A percentile compares a stretch with the other conserved stretches of the same genome.
Conservation (phyloP, 2,888 invertebrate species). For the Incurvaria masculella region DNA sequence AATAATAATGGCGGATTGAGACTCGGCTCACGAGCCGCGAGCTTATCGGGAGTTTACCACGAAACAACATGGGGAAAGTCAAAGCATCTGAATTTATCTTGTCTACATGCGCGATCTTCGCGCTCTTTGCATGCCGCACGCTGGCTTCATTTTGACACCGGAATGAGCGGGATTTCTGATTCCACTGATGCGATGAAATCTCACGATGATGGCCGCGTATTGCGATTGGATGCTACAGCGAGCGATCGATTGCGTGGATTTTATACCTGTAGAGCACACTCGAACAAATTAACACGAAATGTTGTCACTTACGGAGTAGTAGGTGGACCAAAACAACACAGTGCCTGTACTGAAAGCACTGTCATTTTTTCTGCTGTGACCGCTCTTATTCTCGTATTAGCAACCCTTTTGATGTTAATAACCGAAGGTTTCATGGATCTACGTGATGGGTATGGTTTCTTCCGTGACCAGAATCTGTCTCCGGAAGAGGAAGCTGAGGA, state of each 20-base stretch:
- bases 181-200: slow-evolving; percentile 26
- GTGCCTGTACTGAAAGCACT: slow-evolving; percentile 30
- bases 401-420: slow-evolving; percentile 34
- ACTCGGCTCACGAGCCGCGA: slow-evolving; percentile 39
- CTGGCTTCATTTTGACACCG: slow-evolving; percentile 37
- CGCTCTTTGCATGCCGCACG: slow-evolving; percentile 26
- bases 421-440: slow-evolving; percentile 39
- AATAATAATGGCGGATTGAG: slow-evolving; percentile 29
- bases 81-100: slow-evolving; percentile 37
- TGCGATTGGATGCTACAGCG: slow-evolving; percentile 30
- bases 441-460: slow-evolving; percentile 40
- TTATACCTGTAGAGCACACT: slow-evolving; percentile 39
- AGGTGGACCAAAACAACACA: slow-evolving; percentile 29
- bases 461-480: slow-evolving; percentile 35
- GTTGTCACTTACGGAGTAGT: slow-evolving; percentile 43
- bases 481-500: slow-evolving; percentile 39
- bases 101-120: slow-evolving; percentile 32
- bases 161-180: slow-evolving; percentile 20
- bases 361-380: slow-evolving; percentile 34
- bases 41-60: slow-evolving; percentile 40
- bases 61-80: slow-evolving; percentile 41
- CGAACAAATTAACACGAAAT: slow-evolving; percentile 30
- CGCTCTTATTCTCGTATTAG: slow-evolving; percentile 30
- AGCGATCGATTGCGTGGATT: slow-evolving; percentile 37
- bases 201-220: slow-evolving; percentile 34